Percentiles rank a stretch among this genome's conserved stretches.
These are phyloP conservation scores for Rhabdornis inornatus DNA, from an alignment of 2,113 vertebrate genomes.

Conservation along the genomic window DNA sequence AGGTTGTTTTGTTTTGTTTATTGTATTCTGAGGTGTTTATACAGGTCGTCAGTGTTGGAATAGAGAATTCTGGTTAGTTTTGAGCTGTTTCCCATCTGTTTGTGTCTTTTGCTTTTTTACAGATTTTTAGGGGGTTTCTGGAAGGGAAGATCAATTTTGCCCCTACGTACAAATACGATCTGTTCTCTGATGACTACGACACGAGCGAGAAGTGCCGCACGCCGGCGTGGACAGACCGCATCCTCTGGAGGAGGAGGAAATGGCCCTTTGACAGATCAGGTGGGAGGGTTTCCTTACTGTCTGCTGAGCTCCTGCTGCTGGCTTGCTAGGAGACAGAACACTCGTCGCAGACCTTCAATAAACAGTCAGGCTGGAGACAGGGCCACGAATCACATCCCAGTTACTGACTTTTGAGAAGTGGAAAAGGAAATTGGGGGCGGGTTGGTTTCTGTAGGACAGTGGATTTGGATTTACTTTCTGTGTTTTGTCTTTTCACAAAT, in stretches of 20 bases:
- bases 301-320: neutral
- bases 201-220: conserved; percentile 99
- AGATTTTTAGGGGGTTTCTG: conserved; percentile 92
- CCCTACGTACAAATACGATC: conserved; percentile 97
- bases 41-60: neutral
- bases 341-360: neutral
- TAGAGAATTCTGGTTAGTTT: neutral
- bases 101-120: conserved; percentile 30
- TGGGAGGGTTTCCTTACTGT: conserved; percentile 42
- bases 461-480: rapidly evolving
- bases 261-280: conserved; percentile 97
- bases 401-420: neutral
- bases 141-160: conserved; percentile 95
- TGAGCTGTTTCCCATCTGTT: conserved; percentile 4
- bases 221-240: conserved; percentile 95
- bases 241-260: conserved; percentile 95
- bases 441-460: neutral
- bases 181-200: conserved; percentile 98
- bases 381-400: neutral
- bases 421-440: neutral
- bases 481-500: neutral
- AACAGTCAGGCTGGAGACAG: neutral
- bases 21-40: neutral
- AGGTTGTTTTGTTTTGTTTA: neutral
- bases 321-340: neutral